A percentile compares a stretch with the other conserved stretches of the same genome.
Evolutionary conservation across 1,140 invertebrate genomes (phyloP).

Genomic region (Drosophila burlai): DNA sequence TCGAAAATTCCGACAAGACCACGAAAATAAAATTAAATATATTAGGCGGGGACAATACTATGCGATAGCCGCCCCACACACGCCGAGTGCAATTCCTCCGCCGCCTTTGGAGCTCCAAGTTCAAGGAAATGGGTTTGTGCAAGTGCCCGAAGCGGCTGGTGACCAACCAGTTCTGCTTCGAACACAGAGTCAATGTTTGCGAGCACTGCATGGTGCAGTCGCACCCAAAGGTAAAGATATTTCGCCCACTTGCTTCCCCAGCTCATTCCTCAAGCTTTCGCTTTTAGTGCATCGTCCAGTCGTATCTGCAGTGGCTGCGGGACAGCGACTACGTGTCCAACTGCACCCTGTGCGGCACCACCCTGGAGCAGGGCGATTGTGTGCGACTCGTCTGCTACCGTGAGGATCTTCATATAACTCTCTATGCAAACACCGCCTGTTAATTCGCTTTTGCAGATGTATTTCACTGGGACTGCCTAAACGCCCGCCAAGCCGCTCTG

Average conservation of each 20-base stretch:
- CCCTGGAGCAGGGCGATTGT: conserved; percentile 93
- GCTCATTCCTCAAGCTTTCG: neutral
- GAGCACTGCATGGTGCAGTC: conserved; percentile 98
- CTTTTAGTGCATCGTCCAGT: conserved; percentile 97
- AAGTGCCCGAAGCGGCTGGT: conserved; percentile 98
- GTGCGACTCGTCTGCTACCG: conserved; percentile 95
- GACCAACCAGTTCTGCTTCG: conserved; percentile 99
- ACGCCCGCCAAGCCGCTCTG: conserved; percentile 76
- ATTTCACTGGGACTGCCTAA: conserved; percentile 84
- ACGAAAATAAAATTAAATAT: conserved; percentile 29
- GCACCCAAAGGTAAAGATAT: conserved; percentile 93
- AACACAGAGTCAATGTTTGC: conserved; percentile 99
- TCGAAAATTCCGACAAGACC: conserved; percentile 57
- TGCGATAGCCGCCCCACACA: conserved; percentile 43
- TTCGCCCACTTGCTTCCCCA: conserved; percentile 53
- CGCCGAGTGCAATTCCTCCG: conserved; percentile 28
- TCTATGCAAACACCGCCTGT: neutral
- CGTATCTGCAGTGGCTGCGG: conserved; percentile 98
- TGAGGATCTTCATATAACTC: conserved; percentile 81
- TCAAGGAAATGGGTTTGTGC: conserved; percentile 94
- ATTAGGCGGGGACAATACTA: conserved; percentile 24
- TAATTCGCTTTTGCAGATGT: conserved; percentile 60
- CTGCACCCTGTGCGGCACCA: conserved; percentile 94
- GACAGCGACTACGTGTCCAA: conserved; percentile 98
- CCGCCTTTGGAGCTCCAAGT: neutral